phyloP scores from a whole-genome alignment of 2,888 invertebrate genomes.

The Platynereis dumerilii region DNA sequence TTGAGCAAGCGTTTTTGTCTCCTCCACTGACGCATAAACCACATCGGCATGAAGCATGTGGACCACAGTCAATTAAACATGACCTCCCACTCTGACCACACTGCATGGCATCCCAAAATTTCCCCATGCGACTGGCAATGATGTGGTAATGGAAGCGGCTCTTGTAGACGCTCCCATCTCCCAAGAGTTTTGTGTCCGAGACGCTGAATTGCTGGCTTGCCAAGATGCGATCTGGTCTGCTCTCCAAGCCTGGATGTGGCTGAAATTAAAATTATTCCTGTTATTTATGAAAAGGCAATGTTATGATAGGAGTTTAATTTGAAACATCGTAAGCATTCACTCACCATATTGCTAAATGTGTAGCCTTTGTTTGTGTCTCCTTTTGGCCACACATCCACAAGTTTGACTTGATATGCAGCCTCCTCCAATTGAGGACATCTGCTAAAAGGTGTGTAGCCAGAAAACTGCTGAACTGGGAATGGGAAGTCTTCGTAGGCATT shows the following conservation, averaged over 20 bases:
- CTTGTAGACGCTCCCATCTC: conserved; percentile 46
- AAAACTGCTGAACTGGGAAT: conserved; percentile 40
- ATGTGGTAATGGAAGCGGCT: conserved; percentile 40
- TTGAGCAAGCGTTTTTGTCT: conserved; percentile 41
- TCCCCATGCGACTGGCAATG: conserved; percentile 40
- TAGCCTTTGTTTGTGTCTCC: conserved; percentile 33
- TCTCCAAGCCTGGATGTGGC: conserved; percentile 53
- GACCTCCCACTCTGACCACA: conserved; percentile 44
- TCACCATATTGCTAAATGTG: conserved; percentile 58
- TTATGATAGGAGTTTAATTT: too few relatives aligned
- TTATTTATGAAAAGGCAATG: too few relatives aligned
- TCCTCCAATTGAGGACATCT: too few relatives aligned
- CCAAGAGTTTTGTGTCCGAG: conserved; percentile 32
- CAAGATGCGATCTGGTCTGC: conserved; percentile 54
- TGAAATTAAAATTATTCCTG: conserved; percentile 40
- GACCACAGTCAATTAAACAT: conserved; percentile 57
- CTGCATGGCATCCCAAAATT: conserved; percentile 39
- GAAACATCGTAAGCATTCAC: too few relatives aligned
- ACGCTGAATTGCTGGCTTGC: conserved; percentile 38
- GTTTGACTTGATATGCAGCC: too few relatives aligned
- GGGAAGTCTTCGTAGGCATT: conserved; percentile 51
- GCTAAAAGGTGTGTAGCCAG: too few relatives aligned
- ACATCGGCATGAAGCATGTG: conserved; percentile 54
- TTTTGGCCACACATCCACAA: too few relatives aligned
- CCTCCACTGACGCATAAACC: conserved; percentile 51